phyloP scores from a whole-genome alignment of 2,113 vertebrate species.

The Proteles cristata region DNA sequence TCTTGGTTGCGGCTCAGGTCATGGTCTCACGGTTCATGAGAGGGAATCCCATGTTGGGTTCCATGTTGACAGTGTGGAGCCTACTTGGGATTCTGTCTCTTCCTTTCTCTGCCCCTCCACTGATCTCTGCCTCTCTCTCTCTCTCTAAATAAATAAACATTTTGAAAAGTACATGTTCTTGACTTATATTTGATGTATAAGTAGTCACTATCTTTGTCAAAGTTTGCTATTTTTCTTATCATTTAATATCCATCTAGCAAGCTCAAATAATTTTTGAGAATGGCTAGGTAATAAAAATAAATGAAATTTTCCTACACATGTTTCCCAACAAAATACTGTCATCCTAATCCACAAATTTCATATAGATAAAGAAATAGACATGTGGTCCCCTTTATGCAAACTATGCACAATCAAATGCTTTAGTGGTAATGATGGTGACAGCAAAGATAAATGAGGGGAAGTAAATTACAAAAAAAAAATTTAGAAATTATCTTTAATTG shows the following conservation, averaged over 20 bases:
- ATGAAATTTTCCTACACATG: background rate
- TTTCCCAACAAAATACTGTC: background rate
- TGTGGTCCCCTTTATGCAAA: background rate
- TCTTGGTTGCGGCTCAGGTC: too few species aligned
- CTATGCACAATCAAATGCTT: background rate
- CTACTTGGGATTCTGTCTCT: too few species aligned
- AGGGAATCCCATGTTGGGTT: too few species aligned
- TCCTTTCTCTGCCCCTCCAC: too few species aligned
- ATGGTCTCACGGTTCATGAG: too few species aligned
- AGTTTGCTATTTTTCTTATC: background rate
- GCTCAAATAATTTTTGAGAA: background rate
- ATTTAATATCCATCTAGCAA: background rate
- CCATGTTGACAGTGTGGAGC: too few species aligned
- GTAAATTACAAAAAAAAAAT: background rate
- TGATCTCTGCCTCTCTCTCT: too few species aligned
- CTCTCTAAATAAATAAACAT: too few species aligned
- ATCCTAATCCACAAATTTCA: conserved; percentile 10
- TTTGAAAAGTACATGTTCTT: background rate
- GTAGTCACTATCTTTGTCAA: background rate
- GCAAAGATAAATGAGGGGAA: background rate
- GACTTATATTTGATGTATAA: background rate
- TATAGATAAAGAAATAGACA: background rate
- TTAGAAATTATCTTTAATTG: background rate
- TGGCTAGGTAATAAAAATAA: background rate
- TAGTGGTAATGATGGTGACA: background rate